These are phyloP conservation scores for Vesta saturnalis DNA, from an alignment of 2,888 invertebrate species.

Conservation along the genomic window DNA sequence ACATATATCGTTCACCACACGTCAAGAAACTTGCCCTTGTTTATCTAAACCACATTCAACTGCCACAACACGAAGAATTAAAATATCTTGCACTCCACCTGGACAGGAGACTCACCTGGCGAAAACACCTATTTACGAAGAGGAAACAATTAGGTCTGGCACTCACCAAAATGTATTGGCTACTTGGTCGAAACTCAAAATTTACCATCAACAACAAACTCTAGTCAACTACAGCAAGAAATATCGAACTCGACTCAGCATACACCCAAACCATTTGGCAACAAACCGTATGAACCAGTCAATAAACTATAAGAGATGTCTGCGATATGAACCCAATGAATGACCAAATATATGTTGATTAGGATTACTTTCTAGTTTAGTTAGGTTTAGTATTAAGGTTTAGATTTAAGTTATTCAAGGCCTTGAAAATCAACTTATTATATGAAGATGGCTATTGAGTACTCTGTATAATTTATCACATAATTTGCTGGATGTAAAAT, in stretches of 20 bases:
- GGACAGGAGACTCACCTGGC: slow-evolving; percentile 6
- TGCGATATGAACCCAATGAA: too few relatives aligned
- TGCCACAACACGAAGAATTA: slow-evolving; percentile 7
- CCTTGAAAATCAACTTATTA: too few relatives aligned
- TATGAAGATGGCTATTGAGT: background rate
- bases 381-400: background rate
- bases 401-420: background rate
- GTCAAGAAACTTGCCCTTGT: slow-evolving; percentile 6
- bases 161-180: slow-evolving; percentile 5
- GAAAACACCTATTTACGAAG: slow-evolving; percentile 2
- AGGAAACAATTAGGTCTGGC: slow-evolving; percentile 8
- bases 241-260: too few relatives aligned
- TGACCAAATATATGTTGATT: too few relatives aligned
- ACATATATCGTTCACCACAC: slow-evolving; percentile 8
- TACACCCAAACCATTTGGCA: too few relatives aligned
- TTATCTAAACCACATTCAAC: slow-evolving; percentile 8
- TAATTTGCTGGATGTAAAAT: too few relatives aligned
- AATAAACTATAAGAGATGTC: too few relatives aligned
- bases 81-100: background rate
- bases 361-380: too few relatives aligned
- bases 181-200: too few relatives aligned
- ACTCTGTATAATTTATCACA: too few relatives aligned
- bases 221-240: background rate
- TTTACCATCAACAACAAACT: slow-evolving; percentile 13
- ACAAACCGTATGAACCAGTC: background rate